phyloP scores from a whole-genome alignment of 2,113 vertebrate genomes.

The Bufo gargarizans region DNA sequence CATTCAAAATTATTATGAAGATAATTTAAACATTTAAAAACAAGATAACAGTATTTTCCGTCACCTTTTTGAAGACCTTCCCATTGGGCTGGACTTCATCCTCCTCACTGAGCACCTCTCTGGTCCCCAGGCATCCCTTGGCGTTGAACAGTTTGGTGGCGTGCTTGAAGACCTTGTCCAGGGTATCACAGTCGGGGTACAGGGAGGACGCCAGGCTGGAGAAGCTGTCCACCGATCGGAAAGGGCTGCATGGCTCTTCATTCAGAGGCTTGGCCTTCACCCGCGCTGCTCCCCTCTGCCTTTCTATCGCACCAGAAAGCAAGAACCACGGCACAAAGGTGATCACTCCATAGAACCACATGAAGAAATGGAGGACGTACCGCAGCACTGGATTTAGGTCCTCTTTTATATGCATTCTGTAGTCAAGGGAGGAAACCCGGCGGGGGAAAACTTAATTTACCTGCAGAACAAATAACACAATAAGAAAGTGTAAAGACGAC shows the following conservation, averaged over 20 bases:
- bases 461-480: not conserved
- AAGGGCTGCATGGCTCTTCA: constrained; percentile 78
- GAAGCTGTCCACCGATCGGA: constrained; percentile 80
- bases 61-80: constrained; percentile 95
- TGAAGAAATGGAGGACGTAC: constrained; percentile 81
- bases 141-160: constrained; percentile 78
- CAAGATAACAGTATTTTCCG: not conserved
- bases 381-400: constrained; percentile 86
- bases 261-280: constrained; percentile 80
- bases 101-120: constrained; percentile 89
- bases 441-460: not conserved
- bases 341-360: constrained; percentile 82
- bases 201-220: constrained; percentile 75
- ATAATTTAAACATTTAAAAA: too few species aligned
- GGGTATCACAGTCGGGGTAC: constrained; percentile 83
- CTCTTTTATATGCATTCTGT: constrained; percentile 87
- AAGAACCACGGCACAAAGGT: constrained; percentile 85
- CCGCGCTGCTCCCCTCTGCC: constrained; percentile 76
- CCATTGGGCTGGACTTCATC: constrained; percentile 92
- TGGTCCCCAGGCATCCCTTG: constrained; percentile 86
- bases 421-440: not conserved
- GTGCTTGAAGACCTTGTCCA: constrained; percentile 86
- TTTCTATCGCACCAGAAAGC: constrained; percentile 80
- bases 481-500: not conserved
- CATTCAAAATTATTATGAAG: too few species aligned